A percentile compares a stretch with the other conserved stretches of the same genome.
Conservation (phyloP, 2,888 invertebrate genomes). For the Cheilosia soror region DNA sequence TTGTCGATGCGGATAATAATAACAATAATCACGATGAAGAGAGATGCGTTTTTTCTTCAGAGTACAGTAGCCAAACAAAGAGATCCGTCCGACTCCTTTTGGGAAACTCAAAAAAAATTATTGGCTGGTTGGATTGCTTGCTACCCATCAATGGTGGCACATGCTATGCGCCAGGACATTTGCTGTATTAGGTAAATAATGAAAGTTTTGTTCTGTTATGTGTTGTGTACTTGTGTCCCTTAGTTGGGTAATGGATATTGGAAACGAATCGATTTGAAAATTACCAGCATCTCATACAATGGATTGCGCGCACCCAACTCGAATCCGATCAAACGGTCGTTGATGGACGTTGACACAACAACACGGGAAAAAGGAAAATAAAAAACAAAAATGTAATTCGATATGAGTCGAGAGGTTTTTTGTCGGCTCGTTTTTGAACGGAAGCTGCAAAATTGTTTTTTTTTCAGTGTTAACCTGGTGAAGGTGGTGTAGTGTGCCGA, state of each 20-base stretch:
- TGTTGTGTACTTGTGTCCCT: conserved; percentile 21
- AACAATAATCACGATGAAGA: conserved; percentile 70
- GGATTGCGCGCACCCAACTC: conserved; percentile 43
- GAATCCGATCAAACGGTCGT: conserved; percentile 43
- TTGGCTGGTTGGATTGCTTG: conserved; percentile 58
- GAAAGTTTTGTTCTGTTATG: conserved; percentile 54
- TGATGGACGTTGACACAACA: conserved; percentile 26
- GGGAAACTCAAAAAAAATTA: conserved; percentile 38
- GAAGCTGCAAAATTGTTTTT: conserved; percentile 59
- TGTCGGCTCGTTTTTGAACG: conserved; percentile 28
- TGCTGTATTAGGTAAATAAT: conserved; percentile 71
- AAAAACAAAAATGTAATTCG: conserved; percentile 62
- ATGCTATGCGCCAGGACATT: conserved; percentile 73
- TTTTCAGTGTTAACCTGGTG: conserved; percentile 37
- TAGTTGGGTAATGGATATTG: conserved; percentile 70
- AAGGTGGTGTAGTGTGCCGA: conserved; percentile 44
- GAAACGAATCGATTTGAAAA: conserved; percentile 68
- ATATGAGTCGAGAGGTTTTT: conserved; percentile 61
- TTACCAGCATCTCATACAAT: conserved; percentile 41
- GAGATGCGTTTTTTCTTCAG: conserved; percentile 50
- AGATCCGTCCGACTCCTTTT: not conserved
- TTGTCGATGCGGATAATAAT: conserved; percentile 73
- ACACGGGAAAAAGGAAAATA: conserved; percentile 20
- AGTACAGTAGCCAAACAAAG: conserved; percentile 54
- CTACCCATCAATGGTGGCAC: conserved; percentile 51